phyloP scores from a whole-genome alignment of 2,888 invertebrate species.

The Acrobasis consociella region DNA sequence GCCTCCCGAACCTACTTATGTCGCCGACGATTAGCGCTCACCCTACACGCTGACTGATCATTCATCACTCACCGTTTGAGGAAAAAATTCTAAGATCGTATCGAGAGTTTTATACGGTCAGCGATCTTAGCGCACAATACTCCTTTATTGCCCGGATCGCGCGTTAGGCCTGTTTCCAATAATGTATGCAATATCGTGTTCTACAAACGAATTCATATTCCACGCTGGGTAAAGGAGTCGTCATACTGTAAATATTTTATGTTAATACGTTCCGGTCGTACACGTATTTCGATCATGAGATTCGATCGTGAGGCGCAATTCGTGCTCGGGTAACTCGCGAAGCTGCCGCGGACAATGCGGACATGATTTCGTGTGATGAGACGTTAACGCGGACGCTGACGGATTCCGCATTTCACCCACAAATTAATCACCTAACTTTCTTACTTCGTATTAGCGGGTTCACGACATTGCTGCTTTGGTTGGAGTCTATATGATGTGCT shows the following conservation, averaged over 20 bases:
- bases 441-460: no score
- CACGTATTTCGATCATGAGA: conserved; percentile 74
- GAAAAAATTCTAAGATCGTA: conserved; percentile 19
- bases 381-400: conserved; percentile 44
- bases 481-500: no score
- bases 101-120: conserved; percentile 34
- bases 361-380: conserved; percentile 58
- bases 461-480: no score
- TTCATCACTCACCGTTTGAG: conserved; percentile 41
- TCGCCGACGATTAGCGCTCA: conserved; percentile 67
- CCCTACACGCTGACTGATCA: conserved; percentile 58
- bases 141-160: conserved; percentile 53
- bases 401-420: conserved; percentile 1
- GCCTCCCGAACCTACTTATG: conserved; percentile 66
- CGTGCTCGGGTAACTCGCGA: conserved; percentile 60
- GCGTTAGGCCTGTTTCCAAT: conserved; percentile 57
- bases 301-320: conserved; percentile 72
- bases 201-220: conserved; percentile 72
- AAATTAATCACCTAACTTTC: no score
- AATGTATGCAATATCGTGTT: conserved; percentile 69
- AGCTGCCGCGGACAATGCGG: conserved; percentile 52
- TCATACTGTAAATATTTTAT: conserved; percentile 74
- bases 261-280: conserved; percentile 66
- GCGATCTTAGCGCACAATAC: conserved; percentile 51
- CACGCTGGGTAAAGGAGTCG: conserved; percentile 71